These are phyloP conservation scores for Aethes cnicana DNA, from an alignment of 2,888 invertebrate genomes.

Conservation along the genomic window DNA sequence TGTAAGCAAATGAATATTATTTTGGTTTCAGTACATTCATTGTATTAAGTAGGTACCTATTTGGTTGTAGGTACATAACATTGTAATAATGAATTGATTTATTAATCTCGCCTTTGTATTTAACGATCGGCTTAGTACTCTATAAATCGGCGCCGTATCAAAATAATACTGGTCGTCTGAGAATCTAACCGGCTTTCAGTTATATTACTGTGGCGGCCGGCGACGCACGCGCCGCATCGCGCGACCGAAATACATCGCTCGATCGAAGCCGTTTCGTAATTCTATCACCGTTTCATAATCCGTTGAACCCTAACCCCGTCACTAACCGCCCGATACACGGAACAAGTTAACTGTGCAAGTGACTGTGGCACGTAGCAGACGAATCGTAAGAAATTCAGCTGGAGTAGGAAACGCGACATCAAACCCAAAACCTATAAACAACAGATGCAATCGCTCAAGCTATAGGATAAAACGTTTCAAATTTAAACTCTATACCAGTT, in stretches of 20 bases:
- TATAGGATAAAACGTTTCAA: no score
- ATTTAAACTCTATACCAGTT: no score
- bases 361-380: constrained; percentile 6
- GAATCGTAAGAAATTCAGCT: background rate
- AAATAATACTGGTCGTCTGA: constrained; percentile 10
- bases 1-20: no score
- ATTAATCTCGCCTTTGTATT: no score
- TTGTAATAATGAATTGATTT: no score
- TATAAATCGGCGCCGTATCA: constrained; percentile 18
- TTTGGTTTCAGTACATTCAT: no score
- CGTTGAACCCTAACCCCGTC: constrained; percentile 47
- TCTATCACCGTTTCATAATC: constrained; percentile 44
- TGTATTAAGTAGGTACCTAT: no score
- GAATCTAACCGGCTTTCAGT: constrained; percentile 37
- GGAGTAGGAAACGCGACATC: background rate
- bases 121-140: constrained; percentile 9
- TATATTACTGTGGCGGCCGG: constrained; percentile 43
- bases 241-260: constrained; percentile 43
- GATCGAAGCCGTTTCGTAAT: constrained; percentile 57
- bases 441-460: constrained; percentile 4
- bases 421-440: constrained; percentile 19
- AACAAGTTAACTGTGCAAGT: constrained; percentile 33
- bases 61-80: no score
- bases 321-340: constrained; percentile 37
- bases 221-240: constrained; percentile 47